Evolutionary conservation across 2,113 vertebrate species (phyloP).

Genomic region (Dipodomys spectabilis): DNA sequence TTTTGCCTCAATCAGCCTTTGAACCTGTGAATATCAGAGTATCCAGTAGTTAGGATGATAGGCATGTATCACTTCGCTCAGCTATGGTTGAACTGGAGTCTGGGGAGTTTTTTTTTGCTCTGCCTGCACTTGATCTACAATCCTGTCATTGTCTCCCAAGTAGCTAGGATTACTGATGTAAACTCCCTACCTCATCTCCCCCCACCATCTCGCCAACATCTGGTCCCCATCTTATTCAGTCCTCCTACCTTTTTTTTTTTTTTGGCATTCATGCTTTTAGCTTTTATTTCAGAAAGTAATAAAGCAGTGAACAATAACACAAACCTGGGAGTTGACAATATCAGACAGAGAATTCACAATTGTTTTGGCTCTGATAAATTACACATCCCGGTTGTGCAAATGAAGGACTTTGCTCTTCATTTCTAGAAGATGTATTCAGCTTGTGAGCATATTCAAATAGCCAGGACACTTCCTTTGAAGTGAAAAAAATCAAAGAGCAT

Average conservation of each 20-base stretch:
- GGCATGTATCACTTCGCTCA: no score
- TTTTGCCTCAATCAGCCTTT: no score
- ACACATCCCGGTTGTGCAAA: background rate
- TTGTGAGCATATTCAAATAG: slow-evolving; percentile 37
- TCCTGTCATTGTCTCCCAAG: no score
- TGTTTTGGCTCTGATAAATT: slow-evolving; percentile 73
- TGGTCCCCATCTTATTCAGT: background rate
- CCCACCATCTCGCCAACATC: no score
- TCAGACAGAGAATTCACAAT: slow-evolving; percentile 26
- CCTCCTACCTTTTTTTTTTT: background rate
- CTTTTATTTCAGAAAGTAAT: slow-evolving; percentile 54
- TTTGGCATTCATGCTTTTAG: background rate
- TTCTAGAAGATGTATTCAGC: background rate
- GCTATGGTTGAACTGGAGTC: no score
- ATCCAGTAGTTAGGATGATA: no score
- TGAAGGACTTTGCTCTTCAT: slow-evolving; percentile 23
- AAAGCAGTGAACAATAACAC: background rate
- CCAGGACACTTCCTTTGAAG: background rate
- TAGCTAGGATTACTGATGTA: no score
- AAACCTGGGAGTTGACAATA: slow-evolving; percentile 21
- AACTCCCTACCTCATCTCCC: no score
- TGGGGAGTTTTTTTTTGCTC: no score
- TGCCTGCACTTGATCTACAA: no score
- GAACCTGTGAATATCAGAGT: no score
- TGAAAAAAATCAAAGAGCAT: background rate